Conservation (phyloP, 2,113 vertebrate genomes). For the Uropsilus gracilis region DNA sequence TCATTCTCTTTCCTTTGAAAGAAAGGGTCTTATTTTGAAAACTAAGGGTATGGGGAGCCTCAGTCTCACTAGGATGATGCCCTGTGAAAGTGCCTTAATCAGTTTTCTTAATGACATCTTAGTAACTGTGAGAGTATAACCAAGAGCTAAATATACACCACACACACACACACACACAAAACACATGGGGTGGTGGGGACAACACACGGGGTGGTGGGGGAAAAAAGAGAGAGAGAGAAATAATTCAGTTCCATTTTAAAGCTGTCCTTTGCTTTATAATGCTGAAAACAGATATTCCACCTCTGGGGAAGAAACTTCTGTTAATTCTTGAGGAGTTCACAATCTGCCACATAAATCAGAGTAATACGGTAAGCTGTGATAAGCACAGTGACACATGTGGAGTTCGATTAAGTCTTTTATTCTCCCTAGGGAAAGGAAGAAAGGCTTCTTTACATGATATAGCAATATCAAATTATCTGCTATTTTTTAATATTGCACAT, state of each 20-base stretch:
- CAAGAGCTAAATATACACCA: background rate
- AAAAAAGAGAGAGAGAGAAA: background rate
- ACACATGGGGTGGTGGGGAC: no score
- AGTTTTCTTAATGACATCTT: conserved; percentile 33
- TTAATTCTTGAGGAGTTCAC: conserved; percentile 81
- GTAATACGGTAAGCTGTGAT: conserved; percentile 85
- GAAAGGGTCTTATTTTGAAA: background rate
- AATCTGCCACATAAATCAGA: conserved; percentile 85
- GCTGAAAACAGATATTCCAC: conserved; percentile 79
- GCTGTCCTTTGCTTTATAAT: conserved; percentile 77
- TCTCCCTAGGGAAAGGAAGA: conserved; percentile 77
- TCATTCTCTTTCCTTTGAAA: background rate
- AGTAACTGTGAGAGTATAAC: background rate
- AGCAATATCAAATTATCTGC: conserved; percentile 83
- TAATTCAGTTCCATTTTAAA: conserved; percentile 31
- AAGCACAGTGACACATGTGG: conserved; percentile 80
- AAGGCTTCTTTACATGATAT: conserved; percentile 83
- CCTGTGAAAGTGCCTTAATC: background rate
- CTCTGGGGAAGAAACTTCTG: conserved; percentile 79
- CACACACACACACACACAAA: background rate
- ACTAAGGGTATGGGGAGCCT: no score
- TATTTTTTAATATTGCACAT: conserved; percentile 78
- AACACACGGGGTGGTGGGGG: no score
- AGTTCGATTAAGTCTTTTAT: conserved; percentile 84
- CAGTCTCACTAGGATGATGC: background rate